Evolutionary conservation across 2,888 invertebrate genomes (phyloP).

Genomic region (Rhimphoctona megacephalus): DNA sequence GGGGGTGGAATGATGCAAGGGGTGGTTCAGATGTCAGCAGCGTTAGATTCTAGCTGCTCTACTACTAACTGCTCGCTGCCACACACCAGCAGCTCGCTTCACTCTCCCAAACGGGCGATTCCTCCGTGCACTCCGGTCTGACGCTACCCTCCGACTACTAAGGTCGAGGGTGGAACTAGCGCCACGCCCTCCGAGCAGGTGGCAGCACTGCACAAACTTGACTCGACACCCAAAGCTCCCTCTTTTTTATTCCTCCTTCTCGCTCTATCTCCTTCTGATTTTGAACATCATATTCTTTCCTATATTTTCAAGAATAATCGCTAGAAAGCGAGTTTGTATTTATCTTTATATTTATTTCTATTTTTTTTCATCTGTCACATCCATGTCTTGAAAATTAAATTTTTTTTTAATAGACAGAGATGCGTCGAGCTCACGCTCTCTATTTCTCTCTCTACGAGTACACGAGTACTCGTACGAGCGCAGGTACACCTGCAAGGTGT

Average conservation of each 20-base stretch:
- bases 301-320: background rate
- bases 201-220: slow-evolving; percentile 72
- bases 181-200: slow-evolving; percentile 82
- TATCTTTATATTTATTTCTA: background rate
- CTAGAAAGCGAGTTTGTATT: background rate
- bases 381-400: too few species aligned
- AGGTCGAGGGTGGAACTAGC: slow-evolving; percentile 76
- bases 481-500: too few species aligned
- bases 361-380: background rate
- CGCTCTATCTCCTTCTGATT: slow-evolving; percentile 32
- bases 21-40: slow-evolving; percentile 51
- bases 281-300: background rate
- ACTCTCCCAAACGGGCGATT: slow-evolving; percentile 57
- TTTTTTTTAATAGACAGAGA: too few species aligned
- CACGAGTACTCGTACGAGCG: too few species aligned
- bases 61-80: slow-evolving; percentile 40
- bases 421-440: too few species aligned
- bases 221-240: slow-evolving; percentile 29
- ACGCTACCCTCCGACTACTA: slow-evolving; percentile 79
- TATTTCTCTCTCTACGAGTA: too few species aligned
- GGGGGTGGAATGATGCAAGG: slow-evolving; percentile 45
- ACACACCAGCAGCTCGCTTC: slow-evolving; percentile 60
- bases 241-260: slow-evolving; percentile 27
- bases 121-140: slow-evolving; percentile 77
- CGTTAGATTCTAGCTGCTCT: slow-evolving; percentile 40